Conservation (phyloP, 2,797 vertebrate species). For the Ceryle rudis region DNA sequence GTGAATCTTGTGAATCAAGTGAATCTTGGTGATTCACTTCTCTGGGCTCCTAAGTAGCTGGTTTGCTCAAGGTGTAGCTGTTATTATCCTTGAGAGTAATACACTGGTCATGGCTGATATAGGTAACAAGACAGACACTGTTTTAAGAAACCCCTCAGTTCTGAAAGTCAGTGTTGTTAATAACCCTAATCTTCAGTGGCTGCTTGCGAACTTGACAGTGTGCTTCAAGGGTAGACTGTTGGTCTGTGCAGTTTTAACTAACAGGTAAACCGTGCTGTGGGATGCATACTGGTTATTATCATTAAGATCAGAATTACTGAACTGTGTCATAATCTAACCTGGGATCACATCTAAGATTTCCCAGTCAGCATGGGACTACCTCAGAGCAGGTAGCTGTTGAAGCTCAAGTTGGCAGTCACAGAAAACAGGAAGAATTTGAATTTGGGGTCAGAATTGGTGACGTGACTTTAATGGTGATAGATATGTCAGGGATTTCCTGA, state of each 20-base stretch:
- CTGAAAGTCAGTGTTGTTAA: background rate
- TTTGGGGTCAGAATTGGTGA: background rate
- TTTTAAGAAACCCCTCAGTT: background rate
- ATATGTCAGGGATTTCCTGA: background rate
- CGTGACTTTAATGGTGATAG: background rate
- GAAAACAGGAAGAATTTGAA: background rate
- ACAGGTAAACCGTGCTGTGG: background rate
- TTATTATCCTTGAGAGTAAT: slow-evolving; percentile 9
- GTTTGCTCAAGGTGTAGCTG: slow-evolving; percentile 44
- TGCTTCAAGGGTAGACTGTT: background rate
- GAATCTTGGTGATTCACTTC: background rate
- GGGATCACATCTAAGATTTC: background rate
- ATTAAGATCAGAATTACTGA: background rate
- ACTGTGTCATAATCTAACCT: background rate
- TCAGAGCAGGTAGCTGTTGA: background rate
- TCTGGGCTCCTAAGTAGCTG: background rate
- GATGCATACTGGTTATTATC: background rate
- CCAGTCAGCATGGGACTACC: background rate
- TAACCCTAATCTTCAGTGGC: slow-evolving; percentile 16
- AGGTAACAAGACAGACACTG: slow-evolving; percentile 19
- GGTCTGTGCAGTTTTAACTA: background rate
- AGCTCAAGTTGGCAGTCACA: background rate
- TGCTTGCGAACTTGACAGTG: background rate
- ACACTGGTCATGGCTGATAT: background rate
- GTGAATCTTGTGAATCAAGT: too few relatives aligned